Percentiles rank a stretch among this genome's conserved stretches.
phyloP scores from a whole-genome alignment of 2,113 vertebrate genomes.

The Platysternon megacephalum region DNA sequence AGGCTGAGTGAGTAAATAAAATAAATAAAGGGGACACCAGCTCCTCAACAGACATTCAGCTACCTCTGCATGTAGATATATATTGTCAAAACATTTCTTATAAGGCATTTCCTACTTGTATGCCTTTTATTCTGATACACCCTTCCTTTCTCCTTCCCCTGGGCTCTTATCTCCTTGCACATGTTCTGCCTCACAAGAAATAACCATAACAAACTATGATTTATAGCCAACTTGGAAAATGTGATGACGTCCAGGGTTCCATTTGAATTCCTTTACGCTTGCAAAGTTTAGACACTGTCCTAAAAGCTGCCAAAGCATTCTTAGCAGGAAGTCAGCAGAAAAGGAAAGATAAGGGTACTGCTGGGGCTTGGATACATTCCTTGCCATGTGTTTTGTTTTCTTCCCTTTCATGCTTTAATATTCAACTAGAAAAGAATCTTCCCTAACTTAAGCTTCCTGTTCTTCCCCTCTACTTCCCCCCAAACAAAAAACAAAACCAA shows the following conservation, averaged over 20 bases:
- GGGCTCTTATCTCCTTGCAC: conserved; percentile 70
- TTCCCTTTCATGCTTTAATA: background rate
- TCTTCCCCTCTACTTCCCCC: background rate
- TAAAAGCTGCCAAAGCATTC: conserved; percentile 21
- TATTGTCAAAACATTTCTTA: conserved; percentile 48
- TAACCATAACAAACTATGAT: conserved; percentile 47
- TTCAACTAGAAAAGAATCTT: background rate
- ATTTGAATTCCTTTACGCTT: conserved; percentile 28
- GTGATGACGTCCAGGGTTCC: background rate
- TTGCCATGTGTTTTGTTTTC: background rate
- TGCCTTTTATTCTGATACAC: conserved; percentile 15
- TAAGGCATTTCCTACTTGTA: conserved; percentile 31
- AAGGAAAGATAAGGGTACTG: conserved; percentile 39
- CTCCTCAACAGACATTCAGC: background rate
- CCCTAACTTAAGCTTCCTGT: background rate
- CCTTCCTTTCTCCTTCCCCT: conserved; percentile 46
- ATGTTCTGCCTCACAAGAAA: conserved; percentile 7
- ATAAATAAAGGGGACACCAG: background rate
- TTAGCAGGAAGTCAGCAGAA: conserved; percentile 57
- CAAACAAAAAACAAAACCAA: background rate
- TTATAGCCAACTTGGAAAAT: conserved; percentile 17
- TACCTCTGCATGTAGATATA: background rate
- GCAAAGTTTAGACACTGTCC: conserved; percentile 9
- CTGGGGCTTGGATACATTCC: background rate
- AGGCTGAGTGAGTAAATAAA: background rate